These are phyloP conservation scores for Todus mexicanus DNA, from an alignment of 2,797 vertebrate genomes.

Conservation along the genomic window DNA sequence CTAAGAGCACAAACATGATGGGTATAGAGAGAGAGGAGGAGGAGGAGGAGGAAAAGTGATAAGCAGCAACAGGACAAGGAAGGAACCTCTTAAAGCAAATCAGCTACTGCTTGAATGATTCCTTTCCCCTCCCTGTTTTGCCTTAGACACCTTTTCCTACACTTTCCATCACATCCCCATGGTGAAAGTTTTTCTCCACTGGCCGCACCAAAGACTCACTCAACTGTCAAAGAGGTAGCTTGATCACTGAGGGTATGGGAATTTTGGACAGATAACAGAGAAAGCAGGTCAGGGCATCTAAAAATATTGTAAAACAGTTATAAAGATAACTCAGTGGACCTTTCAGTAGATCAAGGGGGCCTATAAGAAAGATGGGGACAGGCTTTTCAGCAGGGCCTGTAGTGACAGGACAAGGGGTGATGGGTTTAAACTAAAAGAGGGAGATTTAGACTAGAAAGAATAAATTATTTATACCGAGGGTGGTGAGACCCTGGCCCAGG, in stretches of 20 bases:
- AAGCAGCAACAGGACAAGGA: neutral
- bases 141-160: neutral
- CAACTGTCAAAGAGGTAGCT: rapidly evolving
- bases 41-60: neutral
- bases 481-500: neutral
- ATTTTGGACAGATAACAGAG: neutral
- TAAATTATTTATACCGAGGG: neutral
- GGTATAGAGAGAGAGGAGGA: neutral
- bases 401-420: neutral
- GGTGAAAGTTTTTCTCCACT: neutral
- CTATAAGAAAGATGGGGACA: neutral
- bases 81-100: neutral
- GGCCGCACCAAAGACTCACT: neutral
- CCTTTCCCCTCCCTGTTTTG: neutral
- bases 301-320: neutral
- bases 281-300: neutral
- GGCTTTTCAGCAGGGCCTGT: neutral
- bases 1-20: neutral
- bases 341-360: neutral
- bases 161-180: neutral
- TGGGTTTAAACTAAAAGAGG: neutral
- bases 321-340: neutral
- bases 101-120: neutral
- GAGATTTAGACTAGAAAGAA: neutral
- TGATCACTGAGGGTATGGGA: neutral